phyloP scores from a whole-genome alignment of 92 coral and sea anemone genomes.

The Ricordea florida region DNA sequence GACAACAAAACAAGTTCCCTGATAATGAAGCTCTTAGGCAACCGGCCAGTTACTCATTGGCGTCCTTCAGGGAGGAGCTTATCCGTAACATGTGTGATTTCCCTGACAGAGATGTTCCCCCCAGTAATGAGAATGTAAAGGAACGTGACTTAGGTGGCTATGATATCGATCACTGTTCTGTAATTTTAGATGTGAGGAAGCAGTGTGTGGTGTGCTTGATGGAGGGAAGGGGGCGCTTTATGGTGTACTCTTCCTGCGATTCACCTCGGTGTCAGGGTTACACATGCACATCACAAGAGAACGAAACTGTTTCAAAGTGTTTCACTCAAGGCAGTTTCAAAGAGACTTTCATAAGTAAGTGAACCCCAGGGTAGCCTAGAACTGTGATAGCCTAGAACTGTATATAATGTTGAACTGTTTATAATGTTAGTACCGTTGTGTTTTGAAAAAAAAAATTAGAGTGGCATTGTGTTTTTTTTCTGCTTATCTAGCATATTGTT shows the following conservation, averaged over 20 bases:
- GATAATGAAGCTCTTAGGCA: background rate
- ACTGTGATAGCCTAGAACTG: background rate
- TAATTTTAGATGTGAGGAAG: background rate
- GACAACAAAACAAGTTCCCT: background rate
- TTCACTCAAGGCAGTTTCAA: no score
- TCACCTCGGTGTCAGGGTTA: background rate
- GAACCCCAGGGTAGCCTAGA: no score
- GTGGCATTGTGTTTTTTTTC: background rate
- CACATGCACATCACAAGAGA: slow-evolving; percentile 7
- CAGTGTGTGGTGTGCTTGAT: slow-evolving; percentile 21
- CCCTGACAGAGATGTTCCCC: no score
- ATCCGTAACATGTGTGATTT: no score
- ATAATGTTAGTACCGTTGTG: background rate
- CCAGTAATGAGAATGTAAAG: no score
- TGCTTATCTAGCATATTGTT: background rate
- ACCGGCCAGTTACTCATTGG: background rate
- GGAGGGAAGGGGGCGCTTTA: slow-evolving; percentile 13
- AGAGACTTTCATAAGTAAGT: no score
- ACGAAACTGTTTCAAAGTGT: slow-evolving; percentile 1
- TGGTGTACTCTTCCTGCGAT: background rate
- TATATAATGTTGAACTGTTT: background rate
- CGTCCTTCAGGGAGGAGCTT: slow-evolving; percentile 27
- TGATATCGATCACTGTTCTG: slow-evolving; percentile 1
- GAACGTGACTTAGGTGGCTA: no score
- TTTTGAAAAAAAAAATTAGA: background rate